A percentile compares a stretch with the other conserved stretches of the same genome.
These are phyloP conservation scores for Nestor notabilis DNA, from an alignment of 2,113 vertebrate species.

Conservation along the genomic window DNA sequence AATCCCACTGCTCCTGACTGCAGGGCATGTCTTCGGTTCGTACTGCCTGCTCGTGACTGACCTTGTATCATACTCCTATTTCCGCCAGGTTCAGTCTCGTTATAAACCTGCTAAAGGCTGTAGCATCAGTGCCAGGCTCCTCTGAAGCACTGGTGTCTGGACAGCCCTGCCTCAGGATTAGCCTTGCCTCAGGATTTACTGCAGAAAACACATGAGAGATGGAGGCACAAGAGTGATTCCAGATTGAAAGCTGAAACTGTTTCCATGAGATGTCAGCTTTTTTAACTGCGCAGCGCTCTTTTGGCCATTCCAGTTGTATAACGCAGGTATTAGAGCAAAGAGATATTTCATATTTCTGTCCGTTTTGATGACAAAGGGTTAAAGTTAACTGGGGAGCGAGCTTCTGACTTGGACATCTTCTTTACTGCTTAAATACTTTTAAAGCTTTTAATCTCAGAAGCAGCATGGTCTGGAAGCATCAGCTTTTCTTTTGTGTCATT, in stretches of 20 bases:
- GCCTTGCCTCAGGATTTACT: neutral
- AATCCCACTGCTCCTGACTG: neutral
- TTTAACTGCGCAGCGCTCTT: neutral
- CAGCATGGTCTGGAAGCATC: neutral
- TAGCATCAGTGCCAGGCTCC: neutral
- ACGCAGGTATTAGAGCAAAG: neutral
- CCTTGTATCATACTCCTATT: neutral
- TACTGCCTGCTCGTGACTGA: fast-evolving
- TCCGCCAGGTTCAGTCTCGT: neutral
- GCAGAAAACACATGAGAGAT: neutral
- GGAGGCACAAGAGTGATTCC: neutral
- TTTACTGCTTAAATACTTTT: neutral
- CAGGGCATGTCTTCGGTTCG: neutral
- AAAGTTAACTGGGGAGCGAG: neutral
- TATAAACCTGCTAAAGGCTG: neutral
- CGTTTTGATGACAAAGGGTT: neutral
- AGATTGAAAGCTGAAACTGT: neutral
- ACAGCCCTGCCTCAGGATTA: neutral
- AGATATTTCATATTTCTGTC: neutral
- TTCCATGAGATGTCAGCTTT: neutral
- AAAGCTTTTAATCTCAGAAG: neutral
- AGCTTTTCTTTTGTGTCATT: neutral
- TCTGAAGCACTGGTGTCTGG: neutral
- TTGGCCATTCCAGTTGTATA: neutral
- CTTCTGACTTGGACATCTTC: neutral